phyloP scores from a whole-genome alignment of 1,140 invertebrate species.

The Drosophila persimilis region DNA sequence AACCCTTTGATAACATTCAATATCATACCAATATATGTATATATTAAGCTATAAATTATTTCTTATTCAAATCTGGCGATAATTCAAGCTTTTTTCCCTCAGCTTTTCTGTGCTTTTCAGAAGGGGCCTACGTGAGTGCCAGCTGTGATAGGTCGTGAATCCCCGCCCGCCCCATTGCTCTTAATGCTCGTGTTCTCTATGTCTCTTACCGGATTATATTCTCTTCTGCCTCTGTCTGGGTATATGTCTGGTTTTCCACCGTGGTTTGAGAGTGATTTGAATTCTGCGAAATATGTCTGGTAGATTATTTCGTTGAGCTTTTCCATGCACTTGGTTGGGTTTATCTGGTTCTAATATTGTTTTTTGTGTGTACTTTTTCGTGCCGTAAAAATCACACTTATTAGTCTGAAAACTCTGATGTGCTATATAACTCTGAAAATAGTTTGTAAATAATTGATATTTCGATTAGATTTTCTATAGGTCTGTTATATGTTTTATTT shows the following conservation, averaged over 20 bases:
- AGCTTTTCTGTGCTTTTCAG: background rate
- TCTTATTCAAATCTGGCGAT: constrained; percentile 15
- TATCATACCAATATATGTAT: too few relatives aligned
- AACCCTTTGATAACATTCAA: too few relatives aligned
- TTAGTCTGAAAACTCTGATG: background rate
- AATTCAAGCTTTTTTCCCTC: background rate
- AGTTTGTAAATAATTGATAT: background rate
- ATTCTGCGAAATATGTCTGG: background rate
- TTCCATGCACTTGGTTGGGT: background rate
- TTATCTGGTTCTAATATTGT: too few relatives aligned
- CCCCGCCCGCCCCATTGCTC: background rate
- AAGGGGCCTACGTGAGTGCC: constrained; percentile 1
- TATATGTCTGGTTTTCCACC: constrained; percentile 24
- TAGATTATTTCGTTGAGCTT: background rate
- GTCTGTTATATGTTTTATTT: background rate
- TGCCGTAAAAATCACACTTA: background rate
- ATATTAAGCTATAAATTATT: too few relatives aligned
- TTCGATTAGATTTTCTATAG: too few relatives aligned
- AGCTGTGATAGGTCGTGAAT: constrained; percentile 29
- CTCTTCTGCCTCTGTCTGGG: background rate
- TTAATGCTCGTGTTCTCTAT: background rate
- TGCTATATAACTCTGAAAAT: background rate
- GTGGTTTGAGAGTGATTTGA: constrained; percentile 14
- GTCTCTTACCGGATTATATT: constrained; percentile 26
- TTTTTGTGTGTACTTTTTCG: background rate